phyloP scores from a whole-genome alignment of 2,888 invertebrate species.

The Hirtodrosophila alboralis region DNA sequence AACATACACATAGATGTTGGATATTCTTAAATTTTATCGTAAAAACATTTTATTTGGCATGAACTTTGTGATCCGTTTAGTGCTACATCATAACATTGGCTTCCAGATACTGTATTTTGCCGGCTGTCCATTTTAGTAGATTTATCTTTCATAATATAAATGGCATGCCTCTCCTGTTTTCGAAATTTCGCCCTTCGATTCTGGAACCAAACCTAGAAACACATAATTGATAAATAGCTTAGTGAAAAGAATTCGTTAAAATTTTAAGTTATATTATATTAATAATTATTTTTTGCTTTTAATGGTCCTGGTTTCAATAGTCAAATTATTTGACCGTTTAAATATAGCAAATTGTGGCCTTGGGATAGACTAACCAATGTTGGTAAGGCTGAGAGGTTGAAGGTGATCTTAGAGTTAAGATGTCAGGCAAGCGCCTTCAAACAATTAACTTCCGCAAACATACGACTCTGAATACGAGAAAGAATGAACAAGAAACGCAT shows the following conservation, averaged over 20 bases:
- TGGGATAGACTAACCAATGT: too few relatives aligned
- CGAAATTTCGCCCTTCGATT: slow-evolving; percentile 82
- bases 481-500: too few relatives aligned
- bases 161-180: slow-evolving; percentile 79
- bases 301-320: too few relatives aligned
- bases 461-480: too few relatives aligned
- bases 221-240: background rate
- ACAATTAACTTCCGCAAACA: too few relatives aligned
- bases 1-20: too few relatives aligned
- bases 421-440: too few relatives aligned
- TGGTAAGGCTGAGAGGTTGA: too few relatives aligned
- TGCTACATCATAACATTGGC: slow-evolving; percentile 49
- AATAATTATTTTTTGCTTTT: too few relatives aligned
- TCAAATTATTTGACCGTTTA: too few relatives aligned
- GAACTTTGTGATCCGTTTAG: slow-evolving; percentile 51
- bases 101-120: slow-evolving; percentile 41
- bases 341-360: too few relatives aligned
- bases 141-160: slow-evolving; percentile 74
- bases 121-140: slow-evolving; percentile 61
- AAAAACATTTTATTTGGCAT: slow-evolving; percentile 68
- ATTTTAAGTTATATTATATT: background rate
- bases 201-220: slow-evolving; percentile 81
- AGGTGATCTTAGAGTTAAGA: too few relatives aligned
- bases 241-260: background rate
- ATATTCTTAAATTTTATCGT: slow-evolving; percentile 61